These are phyloP conservation scores for Drosophila nigromelanica DNA, from an alignment of 1,140 invertebrate species.

Conservation along the genomic window DNA sequence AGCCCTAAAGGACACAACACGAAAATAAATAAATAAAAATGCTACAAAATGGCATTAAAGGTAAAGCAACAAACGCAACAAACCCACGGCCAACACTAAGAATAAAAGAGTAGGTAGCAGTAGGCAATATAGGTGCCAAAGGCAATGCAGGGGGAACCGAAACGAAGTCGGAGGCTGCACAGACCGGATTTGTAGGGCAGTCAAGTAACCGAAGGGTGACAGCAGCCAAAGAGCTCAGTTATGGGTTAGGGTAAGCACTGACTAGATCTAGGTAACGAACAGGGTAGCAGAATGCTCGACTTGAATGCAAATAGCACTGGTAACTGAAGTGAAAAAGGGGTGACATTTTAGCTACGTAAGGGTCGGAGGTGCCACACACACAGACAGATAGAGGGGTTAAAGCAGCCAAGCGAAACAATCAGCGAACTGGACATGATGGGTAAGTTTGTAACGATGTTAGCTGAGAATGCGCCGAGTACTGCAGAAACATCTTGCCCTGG, in stretches of 20 bases:
- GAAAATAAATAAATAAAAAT: slow-evolving; percentile 80
- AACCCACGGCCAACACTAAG: background rate
- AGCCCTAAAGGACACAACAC: slow-evolving; percentile 53
- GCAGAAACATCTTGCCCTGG: slow-evolving; percentile 22
- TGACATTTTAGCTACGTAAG: slow-evolving; percentile 29
- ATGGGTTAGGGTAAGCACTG: background rate
- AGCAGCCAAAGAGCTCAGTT: background rate
- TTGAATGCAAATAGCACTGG: slow-evolving; percentile 42
- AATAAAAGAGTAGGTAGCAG: slow-evolving; percentile 29
- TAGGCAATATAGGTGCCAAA: slow-evolving; percentile 16
- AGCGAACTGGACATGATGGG: slow-evolving; percentile 52
- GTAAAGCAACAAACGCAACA: slow-evolving; percentile 52
- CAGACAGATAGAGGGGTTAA: background rate
- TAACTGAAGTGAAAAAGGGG: slow-evolving; percentile 47
- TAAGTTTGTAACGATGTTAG: slow-evolving; percentile 38
- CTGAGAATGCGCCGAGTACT: slow-evolving; percentile 19
- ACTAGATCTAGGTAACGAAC: slow-evolving; percentile 4
- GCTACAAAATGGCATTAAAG: slow-evolving; percentile 79
- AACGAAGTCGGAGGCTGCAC: slow-evolving; percentile 26
- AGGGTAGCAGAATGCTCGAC: slow-evolving; percentile 19
- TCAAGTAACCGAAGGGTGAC: slow-evolving; percentile 19
- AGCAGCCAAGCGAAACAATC: slow-evolving; percentile 45
- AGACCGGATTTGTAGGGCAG: slow-evolving; percentile 6
- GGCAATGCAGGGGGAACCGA: background rate
- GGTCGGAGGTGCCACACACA: background rate